Base-by-base conservation (phyloP, 2,113 vertebrate species). In the Meles meles region DNA sequence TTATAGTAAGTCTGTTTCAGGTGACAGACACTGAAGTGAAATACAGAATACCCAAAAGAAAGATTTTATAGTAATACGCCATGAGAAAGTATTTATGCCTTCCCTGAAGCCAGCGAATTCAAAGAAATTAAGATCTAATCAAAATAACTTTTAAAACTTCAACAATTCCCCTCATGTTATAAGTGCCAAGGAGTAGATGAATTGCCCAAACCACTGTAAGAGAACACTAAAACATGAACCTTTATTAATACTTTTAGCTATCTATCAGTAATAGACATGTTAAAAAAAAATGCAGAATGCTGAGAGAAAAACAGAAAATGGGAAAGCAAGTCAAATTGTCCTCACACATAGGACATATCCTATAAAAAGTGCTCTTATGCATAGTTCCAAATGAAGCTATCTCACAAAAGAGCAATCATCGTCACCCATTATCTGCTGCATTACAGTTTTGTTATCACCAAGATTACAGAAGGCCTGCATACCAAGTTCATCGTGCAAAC, bases 401-500 rank as follows among this genome's bases (percentile, higher is more conserved):
- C 92, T 96, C 97, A 96, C 97, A 61, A 96, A 85, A 63, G 14
- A 61, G 81, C 93, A 98, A 96, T 31, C 96, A 42, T 80, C 94
- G 97, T 98, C 96, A 98, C 97, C 97, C 67, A 98, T 31, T 97
- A 93, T 93, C 87, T 98, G 98, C 97, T 0, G 93, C n/a, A 98
- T 98, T 98, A 98, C 88, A 95, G 97, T 97, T 98, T 97, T 92
- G 96, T 98, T 98, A 98, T 97, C 98, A 98, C 97, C 98, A 98
- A 99, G 98, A 98, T 99, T 98, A 99, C 94, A 97, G 97, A 99
- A 99, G 98, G 98, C 99, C 99, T 99, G 99, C 99, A 99, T 99
- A 99, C 99, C 99, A 97, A 99, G 99, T 98, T 99, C 99, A 98
- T 99, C 99, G 98, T 99, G 99, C 98, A 99, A 99, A 99, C 99